These are phyloP conservation scores for Paradoxurus hermaphroditus DNA, from an alignment of 2,113 vertebrate species.

Conservation along the genomic window DNA sequence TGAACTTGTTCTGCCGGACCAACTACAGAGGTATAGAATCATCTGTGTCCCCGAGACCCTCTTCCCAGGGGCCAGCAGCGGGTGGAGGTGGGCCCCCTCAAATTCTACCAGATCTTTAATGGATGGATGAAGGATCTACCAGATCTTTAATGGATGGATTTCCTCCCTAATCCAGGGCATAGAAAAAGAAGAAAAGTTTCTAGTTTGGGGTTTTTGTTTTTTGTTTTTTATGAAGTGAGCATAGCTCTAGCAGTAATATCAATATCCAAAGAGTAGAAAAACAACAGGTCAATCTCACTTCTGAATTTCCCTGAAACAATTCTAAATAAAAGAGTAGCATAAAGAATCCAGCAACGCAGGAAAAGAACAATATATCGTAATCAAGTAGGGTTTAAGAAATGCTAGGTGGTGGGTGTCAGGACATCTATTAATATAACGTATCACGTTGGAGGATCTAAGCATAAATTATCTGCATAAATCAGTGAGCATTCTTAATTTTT, in stretches of 20 bases:
- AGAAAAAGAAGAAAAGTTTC: neutral
- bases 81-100: neutral
- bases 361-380: neutral
- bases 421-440: slow-evolving; percentile 5
- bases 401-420: neutral
- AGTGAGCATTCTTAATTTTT: slow-evolving; percentile 28
- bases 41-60: neutral
- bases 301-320: neutral
- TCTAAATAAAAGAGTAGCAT: neutral
- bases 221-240: neutral
- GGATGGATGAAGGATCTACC: neutral
- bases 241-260: neutral
- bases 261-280: neutral
- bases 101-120: neutral
- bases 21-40: neutral
- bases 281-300: neutral
- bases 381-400: neutral
- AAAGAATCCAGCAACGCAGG: neutral
- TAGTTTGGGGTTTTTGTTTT: neutral
- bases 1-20: neutral
- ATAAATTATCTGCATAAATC: slow-evolving; percentile 17
- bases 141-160: neutral
- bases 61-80: neutral
- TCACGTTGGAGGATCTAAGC: neutral
- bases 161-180: neutral